These are phyloP conservation scores for Carcharodon carcharias DNA, from an alignment of 2,797 vertebrate genomes.

Conservation along the genomic window DNA sequence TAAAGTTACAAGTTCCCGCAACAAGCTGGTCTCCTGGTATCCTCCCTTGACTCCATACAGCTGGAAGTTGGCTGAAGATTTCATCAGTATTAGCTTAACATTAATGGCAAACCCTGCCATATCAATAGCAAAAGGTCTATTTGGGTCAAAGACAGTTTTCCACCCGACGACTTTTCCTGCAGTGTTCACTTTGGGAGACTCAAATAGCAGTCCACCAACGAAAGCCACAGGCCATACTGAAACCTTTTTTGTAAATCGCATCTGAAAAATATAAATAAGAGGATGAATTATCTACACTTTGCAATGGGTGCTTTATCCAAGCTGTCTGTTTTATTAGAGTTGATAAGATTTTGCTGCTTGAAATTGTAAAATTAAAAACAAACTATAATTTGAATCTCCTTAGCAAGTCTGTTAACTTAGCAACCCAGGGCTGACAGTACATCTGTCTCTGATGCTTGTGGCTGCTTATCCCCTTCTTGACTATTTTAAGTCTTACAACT, in stretches of 20 bases:
- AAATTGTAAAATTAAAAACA: neutral
- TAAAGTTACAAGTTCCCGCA: slow-evolving; percentile 75
- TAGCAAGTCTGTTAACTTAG: neutral
- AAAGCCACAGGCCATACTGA: slow-evolving; percentile 86
- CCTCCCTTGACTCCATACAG: slow-evolving; percentile 75
- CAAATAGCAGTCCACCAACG: slow-evolving; percentile 74
- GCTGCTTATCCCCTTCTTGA: neutral
- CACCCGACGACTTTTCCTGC: slow-evolving; percentile 77
- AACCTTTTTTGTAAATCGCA: slow-evolving; percentile 75
- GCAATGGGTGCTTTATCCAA: neutral
- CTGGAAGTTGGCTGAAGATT: slow-evolving; percentile 77
- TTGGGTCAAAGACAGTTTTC: slow-evolving; percentile 79
- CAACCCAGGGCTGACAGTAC: neutral
- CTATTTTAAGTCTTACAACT: neutral
- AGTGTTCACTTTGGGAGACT: slow-evolving; percentile 73
- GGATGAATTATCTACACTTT: neutral
- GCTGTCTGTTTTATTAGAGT: neutral
- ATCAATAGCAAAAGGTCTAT: slow-evolving; percentile 79
- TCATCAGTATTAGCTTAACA: slow-evolving; percentile 70
- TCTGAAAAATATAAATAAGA: slow-evolving; percentile 53
- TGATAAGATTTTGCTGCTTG: neutral
- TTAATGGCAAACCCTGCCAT: slow-evolving; percentile 85
- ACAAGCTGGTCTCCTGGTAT: slow-evolving; percentile 78
- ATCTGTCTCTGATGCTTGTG: neutral
- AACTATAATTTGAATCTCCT: neutral